Evolutionary conservation across 1,140 invertebrate genomes (phyloP).

Genomic region (Drosophila oshimai): DNA sequence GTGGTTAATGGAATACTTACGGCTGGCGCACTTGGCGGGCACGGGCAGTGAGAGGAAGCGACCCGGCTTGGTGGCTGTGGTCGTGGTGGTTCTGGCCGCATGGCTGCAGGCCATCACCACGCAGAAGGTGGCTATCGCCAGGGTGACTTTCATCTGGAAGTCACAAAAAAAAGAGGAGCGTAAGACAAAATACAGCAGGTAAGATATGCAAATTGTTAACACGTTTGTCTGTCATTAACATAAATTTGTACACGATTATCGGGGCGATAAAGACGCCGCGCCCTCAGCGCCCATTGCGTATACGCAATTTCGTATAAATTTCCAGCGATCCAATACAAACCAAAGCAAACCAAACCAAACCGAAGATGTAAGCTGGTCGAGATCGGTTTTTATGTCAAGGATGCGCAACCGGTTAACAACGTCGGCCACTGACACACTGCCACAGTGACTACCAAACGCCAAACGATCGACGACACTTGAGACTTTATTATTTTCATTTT

Average conservation of each 20-base stretch:
- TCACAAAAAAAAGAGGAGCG: constrained; percentile 4
- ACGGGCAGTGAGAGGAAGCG: constrained; percentile 91
- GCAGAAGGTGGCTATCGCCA: constrained; percentile 82
- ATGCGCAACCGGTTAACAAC: constrained; percentile 79
- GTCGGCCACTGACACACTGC: constrained; percentile 76
- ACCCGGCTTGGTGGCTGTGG: constrained; percentile 84
- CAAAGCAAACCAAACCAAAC: no score
- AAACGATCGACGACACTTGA: constrained; percentile 64
- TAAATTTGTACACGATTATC: constrained; percentile 59
- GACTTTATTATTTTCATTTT: constrained; percentile 72
- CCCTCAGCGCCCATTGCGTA: constrained; percentile 48
- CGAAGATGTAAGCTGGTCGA: constrained; percentile 68
- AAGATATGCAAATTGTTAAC: constrained; percentile 54
- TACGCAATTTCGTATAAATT: constrained; percentile 70
- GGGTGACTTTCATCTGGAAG: constrained; percentile 81
- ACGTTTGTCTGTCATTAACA: constrained; percentile 56
- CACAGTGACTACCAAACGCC: constrained; percentile 54
- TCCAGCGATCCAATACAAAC: no score
- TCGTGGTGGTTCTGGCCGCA: constrained; percentile 78
- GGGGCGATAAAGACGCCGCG: constrained; percentile 36
- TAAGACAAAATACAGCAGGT: background rate
- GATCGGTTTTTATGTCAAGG: constrained; percentile 81
- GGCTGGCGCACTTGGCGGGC: constrained; percentile 90
- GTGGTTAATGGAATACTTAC: constrained; percentile 85
- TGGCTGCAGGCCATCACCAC: constrained; percentile 73